These are phyloP conservation scores for Volucella bombylans DNA, from an alignment of 2,888 invertebrate genomes.

Conservation along the genomic window DNA sequence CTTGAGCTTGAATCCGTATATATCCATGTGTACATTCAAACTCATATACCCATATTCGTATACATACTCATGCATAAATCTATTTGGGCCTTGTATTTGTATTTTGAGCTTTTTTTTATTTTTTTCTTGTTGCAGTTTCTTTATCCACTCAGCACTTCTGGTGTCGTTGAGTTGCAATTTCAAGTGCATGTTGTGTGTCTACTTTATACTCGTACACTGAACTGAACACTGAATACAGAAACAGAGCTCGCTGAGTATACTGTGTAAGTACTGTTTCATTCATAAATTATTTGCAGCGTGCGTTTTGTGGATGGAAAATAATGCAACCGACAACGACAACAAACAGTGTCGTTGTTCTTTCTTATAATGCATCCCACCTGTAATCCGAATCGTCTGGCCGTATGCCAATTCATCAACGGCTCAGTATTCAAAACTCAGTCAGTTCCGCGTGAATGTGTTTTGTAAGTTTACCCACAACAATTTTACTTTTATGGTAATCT, in stretches of 20 bases:
- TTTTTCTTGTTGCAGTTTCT: constrained; percentile 22
- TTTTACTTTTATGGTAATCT: constrained; percentile 69
- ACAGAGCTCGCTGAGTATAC: not conserved
- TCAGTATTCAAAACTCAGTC: not conserved
- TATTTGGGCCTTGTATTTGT: not conserved
- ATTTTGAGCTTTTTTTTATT: constrained; percentile 15
- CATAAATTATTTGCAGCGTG: constrained; percentile 64
- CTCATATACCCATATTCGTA: not conserved
- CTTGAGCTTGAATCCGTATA: constrained; percentile 52
- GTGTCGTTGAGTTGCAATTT: constrained; percentile 62
- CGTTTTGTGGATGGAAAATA: constrained; percentile 38
- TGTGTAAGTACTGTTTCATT: constrained; percentile 49
- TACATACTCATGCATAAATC: not conserved
- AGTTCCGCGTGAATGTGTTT: not conserved
- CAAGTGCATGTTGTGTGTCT: constrained; percentile 15
- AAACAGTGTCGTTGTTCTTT: constrained; percentile 53
- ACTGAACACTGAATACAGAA: not conserved
- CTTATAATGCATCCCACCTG: constrained; percentile 61
- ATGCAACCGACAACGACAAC: not conserved
- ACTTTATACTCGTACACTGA: not conserved
- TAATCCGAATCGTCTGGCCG: constrained; percentile 55
- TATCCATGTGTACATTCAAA: constrained; percentile 8
- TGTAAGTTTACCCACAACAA: constrained; percentile 36
- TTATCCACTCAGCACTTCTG: constrained; percentile 53
- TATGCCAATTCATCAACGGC: constrained; percentile 51